These are phyloP conservation scores for Xanthia togata DNA, from an alignment of 2,888 invertebrate species.

Conservation along the genomic window DNA sequence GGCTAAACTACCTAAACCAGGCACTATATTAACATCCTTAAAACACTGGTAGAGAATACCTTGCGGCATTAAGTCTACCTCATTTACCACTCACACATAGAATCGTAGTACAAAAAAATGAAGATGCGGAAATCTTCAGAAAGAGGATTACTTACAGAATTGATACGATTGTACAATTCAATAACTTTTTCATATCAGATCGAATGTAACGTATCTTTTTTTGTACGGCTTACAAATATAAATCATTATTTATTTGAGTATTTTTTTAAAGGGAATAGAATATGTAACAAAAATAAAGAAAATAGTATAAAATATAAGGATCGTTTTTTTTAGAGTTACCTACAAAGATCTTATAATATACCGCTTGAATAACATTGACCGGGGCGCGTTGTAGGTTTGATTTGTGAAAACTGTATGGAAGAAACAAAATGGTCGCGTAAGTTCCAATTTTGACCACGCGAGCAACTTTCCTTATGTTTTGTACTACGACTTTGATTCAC, in stretches of 20 bases:
- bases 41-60: neutral
- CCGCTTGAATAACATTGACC: neutral
- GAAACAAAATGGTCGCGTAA: neutral
- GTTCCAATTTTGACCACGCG: neutral
- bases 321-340: too few species aligned
- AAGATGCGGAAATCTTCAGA: slow-evolving; percentile 2
- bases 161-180: slow-evolving; percentile 42
- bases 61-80: neutral
- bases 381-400: neutral
- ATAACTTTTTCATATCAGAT: slow-evolving; percentile 13
- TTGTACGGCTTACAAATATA: neutral
- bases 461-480: neutral
- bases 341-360: neutral
- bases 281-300: too few species aligned
- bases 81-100: neutral
- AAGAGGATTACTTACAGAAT: slow-evolving; percentile 40
- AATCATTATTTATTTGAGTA: neutral
- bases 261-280: too few species aligned
- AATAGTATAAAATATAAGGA: too few species aligned
- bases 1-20: neutral
- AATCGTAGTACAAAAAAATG: neutral
- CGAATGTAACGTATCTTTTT: slow-evolving; percentile 6
- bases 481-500: neutral
- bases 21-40: neutral
- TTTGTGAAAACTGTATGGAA: neutral